A percentile compares a stretch with the other conserved stretches of the same genome.
These are phyloP conservation scores for Polyergus mexicanus DNA, from an alignment of 1,140 invertebrate species.

Conservation along the genomic window DNA sequence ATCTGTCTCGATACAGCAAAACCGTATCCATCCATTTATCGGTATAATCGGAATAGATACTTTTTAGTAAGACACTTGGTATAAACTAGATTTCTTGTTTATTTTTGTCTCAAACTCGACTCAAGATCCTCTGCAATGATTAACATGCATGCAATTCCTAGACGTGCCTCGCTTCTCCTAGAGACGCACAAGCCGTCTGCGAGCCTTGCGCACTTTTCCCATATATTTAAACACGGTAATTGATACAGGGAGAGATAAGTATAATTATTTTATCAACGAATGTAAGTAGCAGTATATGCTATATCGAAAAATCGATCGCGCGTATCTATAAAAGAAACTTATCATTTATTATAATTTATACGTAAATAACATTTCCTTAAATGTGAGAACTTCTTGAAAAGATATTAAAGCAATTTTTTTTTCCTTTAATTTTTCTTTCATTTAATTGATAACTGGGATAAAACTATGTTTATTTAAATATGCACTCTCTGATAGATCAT, in stretches of 20 bases:
- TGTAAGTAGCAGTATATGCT: background rate
- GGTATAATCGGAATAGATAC: constrained; percentile 54
- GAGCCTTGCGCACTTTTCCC: constrained; percentile 30
- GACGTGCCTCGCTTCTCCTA: constrained; percentile 42
- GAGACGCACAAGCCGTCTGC: constrained; percentile 23
- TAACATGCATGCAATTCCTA: constrained; percentile 40
- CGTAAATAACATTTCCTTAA: background rate
- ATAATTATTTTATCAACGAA: background rate
- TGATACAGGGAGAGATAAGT: background rate
- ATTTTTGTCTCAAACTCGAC: constrained; percentile 55
- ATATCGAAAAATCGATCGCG: constrained; percentile 7
- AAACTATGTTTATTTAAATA: background rate
- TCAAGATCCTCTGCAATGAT: constrained; percentile 43
- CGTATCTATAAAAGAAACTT: background rate
- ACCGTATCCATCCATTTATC: constrained; percentile 43
- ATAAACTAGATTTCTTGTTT: constrained; percentile 60
- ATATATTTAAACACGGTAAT: background rate
- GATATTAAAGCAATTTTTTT: too few species aligned
- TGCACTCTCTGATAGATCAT: background rate
- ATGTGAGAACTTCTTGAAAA: background rate
- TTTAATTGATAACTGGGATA: background rate
- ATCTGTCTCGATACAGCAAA: constrained; percentile 19
- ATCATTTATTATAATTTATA: background rate
- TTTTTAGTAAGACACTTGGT: constrained; percentile 63
- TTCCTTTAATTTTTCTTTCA: background rate